Percentiles rank a stretch among this genome's conserved stretches.
These are phyloP conservation scores for Trididemnum miniatum DNA, from an alignment of 23 tunicate genomes.

Conservation along the genomic window DNA sequence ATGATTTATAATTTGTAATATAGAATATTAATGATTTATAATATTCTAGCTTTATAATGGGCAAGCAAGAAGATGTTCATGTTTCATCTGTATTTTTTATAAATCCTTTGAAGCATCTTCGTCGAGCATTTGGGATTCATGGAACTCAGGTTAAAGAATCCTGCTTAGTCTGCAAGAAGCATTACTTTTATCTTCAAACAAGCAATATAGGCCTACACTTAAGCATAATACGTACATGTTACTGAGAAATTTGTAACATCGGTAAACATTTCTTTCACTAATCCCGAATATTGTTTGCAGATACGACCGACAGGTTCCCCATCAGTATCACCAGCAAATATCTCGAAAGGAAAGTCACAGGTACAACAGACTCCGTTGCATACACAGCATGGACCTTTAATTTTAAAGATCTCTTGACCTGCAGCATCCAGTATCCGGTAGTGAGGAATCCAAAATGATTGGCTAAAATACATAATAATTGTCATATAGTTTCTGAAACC, in stretches of 20 bases:
- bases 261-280: conserved; percentile 71
- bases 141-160: no score
- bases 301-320: conserved; percentile 44
- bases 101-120: no score
- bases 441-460: conserved; percentile 77
- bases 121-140: no score
- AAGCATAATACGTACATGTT: conserved; percentile 40
- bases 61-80: no score
- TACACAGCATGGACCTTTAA: conserved; percentile 86
- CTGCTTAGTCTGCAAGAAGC: no score
- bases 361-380: conserved; percentile 82
- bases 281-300: conserved; percentile 65
- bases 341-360: conserved; percentile 73
- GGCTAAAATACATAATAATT: conserved; percentile 1
- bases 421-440: conserved; percentile 49
- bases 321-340: conserved; percentile 51
- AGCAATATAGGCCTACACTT: no score
- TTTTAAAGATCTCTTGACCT: conserved; percentile 41
- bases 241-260: conserved; percentile 79
- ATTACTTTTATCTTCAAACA: no score
- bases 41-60: no score
- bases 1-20: no score
- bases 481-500: no score
- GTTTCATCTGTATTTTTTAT: no score
- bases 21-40: no score